Conservation (phyloP, 2,888 invertebrate genomes). For the Eretmocerus hayati region DNA sequence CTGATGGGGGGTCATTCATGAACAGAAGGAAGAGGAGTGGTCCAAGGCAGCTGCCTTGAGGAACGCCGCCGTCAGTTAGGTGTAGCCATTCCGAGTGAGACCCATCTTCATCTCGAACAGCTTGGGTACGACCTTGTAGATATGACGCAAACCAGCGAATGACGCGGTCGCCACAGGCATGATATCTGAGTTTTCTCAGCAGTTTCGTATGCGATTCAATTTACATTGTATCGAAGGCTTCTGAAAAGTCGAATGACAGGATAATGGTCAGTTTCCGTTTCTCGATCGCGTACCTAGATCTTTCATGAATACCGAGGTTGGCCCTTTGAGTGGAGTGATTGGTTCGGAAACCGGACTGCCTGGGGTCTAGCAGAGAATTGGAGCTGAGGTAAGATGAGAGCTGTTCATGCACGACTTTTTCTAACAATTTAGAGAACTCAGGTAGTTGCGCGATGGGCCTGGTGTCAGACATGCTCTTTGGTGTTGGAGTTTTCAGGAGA, state of each 20-base stretch:
- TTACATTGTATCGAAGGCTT: background rate
- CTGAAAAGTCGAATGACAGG: conserved; percentile 6
- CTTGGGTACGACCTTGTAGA: background rate
- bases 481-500: conserved; percentile 4
- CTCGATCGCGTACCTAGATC: background rate
- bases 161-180: background rate
- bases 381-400: background rate
- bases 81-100: background rate
- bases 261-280: background rate
- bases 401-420: conserved; percentile 13
- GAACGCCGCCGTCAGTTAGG: background rate
- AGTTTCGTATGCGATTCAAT: background rate
- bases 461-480: conserved; percentile 3
- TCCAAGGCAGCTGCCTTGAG: background rate
- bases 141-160: background rate
- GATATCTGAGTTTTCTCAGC: background rate
- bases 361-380: conserved; percentile 3
- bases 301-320: background rate
- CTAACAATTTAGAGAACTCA: conserved; percentile 15
- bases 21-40: background rate
- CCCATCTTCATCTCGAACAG: background rate
- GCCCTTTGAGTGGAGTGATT: conserved; percentile 1
- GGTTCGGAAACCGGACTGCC: conserved; percentile 6
- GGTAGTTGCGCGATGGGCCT: conserved; percentile 16
- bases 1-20: background rate